Percentiles rank a stretch among this genome's conserved stretches.
phyloP scores from a whole-genome alignment of 2,113 vertebrate genomes.

The Heliornis fulica region DNA sequence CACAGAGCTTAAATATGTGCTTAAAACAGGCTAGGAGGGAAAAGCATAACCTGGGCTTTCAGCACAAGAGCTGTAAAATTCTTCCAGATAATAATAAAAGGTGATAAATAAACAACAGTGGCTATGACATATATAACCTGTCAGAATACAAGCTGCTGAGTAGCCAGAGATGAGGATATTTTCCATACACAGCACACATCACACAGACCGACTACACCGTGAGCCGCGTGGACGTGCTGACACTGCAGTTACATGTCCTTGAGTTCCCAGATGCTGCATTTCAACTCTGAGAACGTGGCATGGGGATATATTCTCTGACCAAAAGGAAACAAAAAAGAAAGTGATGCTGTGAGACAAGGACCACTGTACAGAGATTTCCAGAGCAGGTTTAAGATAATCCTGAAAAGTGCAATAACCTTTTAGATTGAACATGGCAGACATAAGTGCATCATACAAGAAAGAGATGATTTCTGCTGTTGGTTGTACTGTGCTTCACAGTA shows the following conservation, averaged over 20 bases:
- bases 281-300: neutral
- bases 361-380: neutral
- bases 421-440: neutral
- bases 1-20: neutral
- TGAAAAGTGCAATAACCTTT: neutral
- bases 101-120: neutral
- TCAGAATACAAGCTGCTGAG: neutral
- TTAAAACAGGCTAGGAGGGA: neutral
- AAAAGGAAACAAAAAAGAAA: neutral
- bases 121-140: neutral
- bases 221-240: neutral
- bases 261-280: neutral
- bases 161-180: neutral
- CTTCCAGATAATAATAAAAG: neutral
- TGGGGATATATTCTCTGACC: neutral
- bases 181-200: neutral
- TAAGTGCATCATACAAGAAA: neutral
- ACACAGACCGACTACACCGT: neutral
- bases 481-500: neutral
- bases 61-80: neutral
- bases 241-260: accelerated
- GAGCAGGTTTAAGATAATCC: neutral
- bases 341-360: neutral
- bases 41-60: neutral
- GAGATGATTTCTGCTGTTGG: too few relatives aligned